Conservation (phyloP, 1,140 invertebrate genomes). For the Drosophila orosa region DNA sequence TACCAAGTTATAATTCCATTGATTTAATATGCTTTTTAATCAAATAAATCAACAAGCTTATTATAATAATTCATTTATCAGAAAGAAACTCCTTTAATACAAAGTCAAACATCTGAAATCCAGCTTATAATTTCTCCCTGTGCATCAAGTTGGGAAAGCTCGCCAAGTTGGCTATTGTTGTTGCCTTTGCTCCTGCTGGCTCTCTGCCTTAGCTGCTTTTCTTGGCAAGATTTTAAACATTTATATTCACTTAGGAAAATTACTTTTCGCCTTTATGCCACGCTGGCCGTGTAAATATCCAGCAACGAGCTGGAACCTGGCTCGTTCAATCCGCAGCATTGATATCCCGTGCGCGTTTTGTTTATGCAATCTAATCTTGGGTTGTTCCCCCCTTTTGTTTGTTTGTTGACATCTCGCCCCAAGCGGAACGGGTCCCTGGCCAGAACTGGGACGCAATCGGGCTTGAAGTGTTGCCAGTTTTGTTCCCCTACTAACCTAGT, state of each 20-base stretch:
- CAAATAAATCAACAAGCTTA: neutral
- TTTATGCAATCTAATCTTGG: conserved; percentile 73
- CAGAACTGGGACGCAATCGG: conserved; percentile 18
- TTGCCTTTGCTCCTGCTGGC: conserved; percentile 8
- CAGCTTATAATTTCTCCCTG: neutral
- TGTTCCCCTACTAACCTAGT: neutral
- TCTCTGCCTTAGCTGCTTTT: conserved; percentile 14
- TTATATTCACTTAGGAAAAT: conserved; percentile 82
- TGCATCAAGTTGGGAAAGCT: neutral
- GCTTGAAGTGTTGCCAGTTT: conserved; percentile 27
- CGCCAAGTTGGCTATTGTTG: conserved; percentile 22
- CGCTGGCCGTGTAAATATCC: conserved; percentile 70
- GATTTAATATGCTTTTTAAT: neutral
- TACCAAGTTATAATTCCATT: neutral
- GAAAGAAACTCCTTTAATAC: neutral
- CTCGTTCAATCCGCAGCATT: conserved; percentile 56
- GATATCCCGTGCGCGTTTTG: conserved; percentile 49
- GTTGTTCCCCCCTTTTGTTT: conserved; percentile 8
- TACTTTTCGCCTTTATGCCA: conserved; percentile 78
- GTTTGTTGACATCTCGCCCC: conserved; percentile 67
- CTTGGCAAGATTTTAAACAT: conserved; percentile 71
- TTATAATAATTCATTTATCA: neutral
- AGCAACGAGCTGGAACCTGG: conserved; percentile 59
- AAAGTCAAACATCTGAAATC: neutral
- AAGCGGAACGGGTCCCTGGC: conserved; percentile 27